Base-by-base conservation (phyloP, 2,797 vertebrate species). In the Enteromius paludinosus region DNA sequence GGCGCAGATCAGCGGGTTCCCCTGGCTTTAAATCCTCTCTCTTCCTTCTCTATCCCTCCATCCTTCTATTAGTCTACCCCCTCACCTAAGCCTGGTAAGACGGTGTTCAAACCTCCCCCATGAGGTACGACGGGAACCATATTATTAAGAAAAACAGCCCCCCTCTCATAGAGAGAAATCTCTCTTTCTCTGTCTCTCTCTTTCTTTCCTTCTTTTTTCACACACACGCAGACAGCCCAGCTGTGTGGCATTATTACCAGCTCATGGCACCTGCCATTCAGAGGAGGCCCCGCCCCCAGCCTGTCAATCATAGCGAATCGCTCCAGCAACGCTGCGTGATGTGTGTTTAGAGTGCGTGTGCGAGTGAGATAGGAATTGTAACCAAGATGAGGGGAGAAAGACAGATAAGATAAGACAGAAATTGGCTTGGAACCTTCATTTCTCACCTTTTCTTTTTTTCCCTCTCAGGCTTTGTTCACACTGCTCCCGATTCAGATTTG, bases 211-310 rank as follows among this genome's bases (percentile, higher is more conserved):
- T 47, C n/a, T 20, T 66, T 28, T 77, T 73, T 66, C 78, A 41
- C 69, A 54, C 30, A 79, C 78, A 80, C 20, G 61, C 75, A 73
- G 84, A 87, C 90, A 91, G 89, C 86, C 92, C 93, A 94, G 94
- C 94, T 94, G 93, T 93, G 93, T 85, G 65, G 91, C 90, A 92
- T 94, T 92, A 94, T 94, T 93, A 92, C 93, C 91, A 92, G 92
- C 90, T 93, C 92, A 93, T 93, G 92, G 94, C 94, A 94, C 93
- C 94, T 94, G 92, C 94, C 89, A 92, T 89, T 92, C 90, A 64
- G 81, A 59, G 8, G 69, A 84, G 33, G 75, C 84, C 65, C 70
- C 76, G 17, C 82, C 85, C 70, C 85, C 81, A 38, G 25, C 20
- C 35, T 84, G 85, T 82, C 85, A 79, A 80, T 80, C 85, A 83